Evolutionary conservation across 2,797 vertebrate genomes (phyloP).

Genomic region (Rhinella marina): DNA sequence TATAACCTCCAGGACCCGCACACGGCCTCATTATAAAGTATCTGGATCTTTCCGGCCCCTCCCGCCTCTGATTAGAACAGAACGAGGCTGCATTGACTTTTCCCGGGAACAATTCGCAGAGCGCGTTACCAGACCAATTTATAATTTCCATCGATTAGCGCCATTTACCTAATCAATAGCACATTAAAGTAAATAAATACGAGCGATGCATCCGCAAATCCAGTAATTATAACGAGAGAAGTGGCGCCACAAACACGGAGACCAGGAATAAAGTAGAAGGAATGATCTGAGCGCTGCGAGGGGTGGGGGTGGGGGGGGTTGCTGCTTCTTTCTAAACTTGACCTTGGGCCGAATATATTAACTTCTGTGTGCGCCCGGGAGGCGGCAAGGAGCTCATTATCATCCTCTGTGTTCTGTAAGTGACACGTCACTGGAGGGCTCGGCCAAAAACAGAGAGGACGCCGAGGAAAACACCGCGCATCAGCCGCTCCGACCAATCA

Average conservation of each 20-base stretch:
- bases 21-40: neutral
- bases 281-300: too few relatives aligned
- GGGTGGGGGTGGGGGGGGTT: neutral
- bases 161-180: conserved; percentile 40
- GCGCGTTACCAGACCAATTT: conserved; percentile 44
- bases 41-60: neutral
- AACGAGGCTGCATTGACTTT: conserved; percentile 39
- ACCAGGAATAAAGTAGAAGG: neutral
- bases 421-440: neutral
- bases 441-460: neutral
- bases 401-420: conserved; percentile 12
- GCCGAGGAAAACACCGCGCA: neutral
- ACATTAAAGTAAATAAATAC: conserved; percentile 54
- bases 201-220: conserved; percentile 33
- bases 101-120: conserved; percentile 14
- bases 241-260: neutral
- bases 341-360: conserved; percentile 41
- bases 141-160: conserved; percentile 49
- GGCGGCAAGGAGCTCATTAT: conserved; percentile 11
- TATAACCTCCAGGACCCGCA: neutral
- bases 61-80: neutral
- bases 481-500: neutral
- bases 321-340: conserved; percentile 12
- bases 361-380: conserved; percentile 2
- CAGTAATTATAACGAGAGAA: conserved; percentile 26